A percentile compares a stretch with the other conserved stretches of the same genome.
These are phyloP conservation scores for Pipra filicauda DNA, from an alignment of 2,113 vertebrate genomes.

Conservation along the genomic window DNA sequence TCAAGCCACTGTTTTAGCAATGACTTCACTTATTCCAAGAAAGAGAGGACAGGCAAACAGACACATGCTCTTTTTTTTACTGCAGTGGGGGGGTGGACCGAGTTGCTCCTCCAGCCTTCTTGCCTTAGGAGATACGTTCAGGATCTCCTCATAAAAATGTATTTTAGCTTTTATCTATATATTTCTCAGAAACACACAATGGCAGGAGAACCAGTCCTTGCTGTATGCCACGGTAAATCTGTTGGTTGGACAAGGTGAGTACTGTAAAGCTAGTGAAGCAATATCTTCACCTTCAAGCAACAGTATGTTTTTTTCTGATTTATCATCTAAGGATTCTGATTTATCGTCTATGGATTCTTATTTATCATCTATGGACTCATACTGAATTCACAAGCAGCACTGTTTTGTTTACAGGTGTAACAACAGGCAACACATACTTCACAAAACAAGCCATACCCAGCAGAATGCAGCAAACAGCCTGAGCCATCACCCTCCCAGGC, in stretches of 20 bases:
- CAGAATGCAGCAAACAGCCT: neutral
- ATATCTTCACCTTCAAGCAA: neutral
- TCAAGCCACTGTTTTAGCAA: constrained; percentile 39
- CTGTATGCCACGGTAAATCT: neutral
- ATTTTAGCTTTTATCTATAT: neutral
- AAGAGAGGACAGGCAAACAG: neutral
- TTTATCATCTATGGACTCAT: neutral
- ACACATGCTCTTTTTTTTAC: neutral
- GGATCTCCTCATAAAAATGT: neutral
- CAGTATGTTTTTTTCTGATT: neutral
- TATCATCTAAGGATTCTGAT: neutral
- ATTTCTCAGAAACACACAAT: neutral
- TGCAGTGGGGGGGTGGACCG: accelerated
- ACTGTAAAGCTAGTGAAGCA: neutral
- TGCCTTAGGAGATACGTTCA: neutral
- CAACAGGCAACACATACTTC: neutral
- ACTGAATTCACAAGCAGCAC: neutral
- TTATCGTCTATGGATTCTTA: neutral
- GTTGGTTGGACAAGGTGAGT: neutral
- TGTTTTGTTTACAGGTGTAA: neutral
- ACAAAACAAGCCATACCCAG: neutral
- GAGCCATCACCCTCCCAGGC: neutral
- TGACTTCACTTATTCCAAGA: constrained; percentile 22
- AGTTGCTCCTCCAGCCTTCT: neutral
- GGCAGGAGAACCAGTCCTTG: neutral